Percentiles rank a stretch among this genome's conserved stretches.
Evolutionary conservation across 2,888 invertebrate species (phyloP).

Genomic region (Nasonia oneida): DNA sequence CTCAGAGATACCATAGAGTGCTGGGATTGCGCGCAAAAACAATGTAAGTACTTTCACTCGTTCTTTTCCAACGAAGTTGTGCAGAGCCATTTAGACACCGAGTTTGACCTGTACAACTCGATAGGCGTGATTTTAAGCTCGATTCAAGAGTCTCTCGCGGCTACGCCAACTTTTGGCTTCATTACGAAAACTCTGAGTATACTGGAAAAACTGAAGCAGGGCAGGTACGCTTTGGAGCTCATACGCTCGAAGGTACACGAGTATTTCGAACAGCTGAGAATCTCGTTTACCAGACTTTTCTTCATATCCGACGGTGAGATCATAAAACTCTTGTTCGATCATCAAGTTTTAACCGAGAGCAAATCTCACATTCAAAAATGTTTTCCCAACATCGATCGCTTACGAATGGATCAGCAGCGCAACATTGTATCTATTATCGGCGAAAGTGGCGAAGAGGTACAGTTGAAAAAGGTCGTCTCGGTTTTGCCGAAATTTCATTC

Average conservation of each 20-base stretch:
- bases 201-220: conserved; percentile 75
- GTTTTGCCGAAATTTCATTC: conserved; percentile 79
- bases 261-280: conserved; percentile 85
- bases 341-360: conserved; percentile 83
- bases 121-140: conserved; percentile 80
- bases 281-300: conserved; percentile 87
- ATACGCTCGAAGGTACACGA: conserved; percentile 83
- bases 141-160: conserved; percentile 73
- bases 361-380: conserved; percentile 85
- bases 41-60: conserved; percentile 84
- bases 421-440: conserved; percentile 84
- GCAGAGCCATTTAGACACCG: conserved; percentile 84
- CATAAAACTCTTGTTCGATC: conserved; percentile 86
- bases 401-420: conserved; percentile 80
- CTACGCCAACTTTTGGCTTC: conserved; percentile 69
- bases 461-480: conserved; percentile 73
- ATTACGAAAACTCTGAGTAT: conserved; percentile 68
- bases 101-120: conserved; percentile 81
- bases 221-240: conserved; percentile 81
- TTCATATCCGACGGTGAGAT: conserved; percentile 89
- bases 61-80: conserved; percentile 86
- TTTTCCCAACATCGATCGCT: conserved; percentile 84
- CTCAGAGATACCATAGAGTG: conserved; percentile 83
- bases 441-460: conserved; percentile 82
- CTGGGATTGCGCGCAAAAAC: conserved; percentile 85